Conservation (phyloP, 2,797 vertebrate genomes). For the Champsocephalus gunnari region DNA sequence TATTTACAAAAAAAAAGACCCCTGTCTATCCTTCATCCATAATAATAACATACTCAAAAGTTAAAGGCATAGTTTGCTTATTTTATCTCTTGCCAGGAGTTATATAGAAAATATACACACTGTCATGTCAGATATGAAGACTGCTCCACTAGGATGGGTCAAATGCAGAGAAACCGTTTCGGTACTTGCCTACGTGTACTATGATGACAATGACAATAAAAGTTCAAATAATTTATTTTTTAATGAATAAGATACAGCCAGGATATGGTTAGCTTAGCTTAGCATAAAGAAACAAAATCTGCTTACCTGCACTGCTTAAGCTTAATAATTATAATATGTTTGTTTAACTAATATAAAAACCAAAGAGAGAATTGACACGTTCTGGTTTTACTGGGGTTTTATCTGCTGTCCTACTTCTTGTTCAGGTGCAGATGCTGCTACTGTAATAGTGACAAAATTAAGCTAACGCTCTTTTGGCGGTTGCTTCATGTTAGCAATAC, state of each 20-base stretch:
- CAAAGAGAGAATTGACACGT: background rate
- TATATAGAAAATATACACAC: no score
- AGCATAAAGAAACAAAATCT: background rate
- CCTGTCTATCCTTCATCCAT: background rate
- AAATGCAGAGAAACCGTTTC: no score
- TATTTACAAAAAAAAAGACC: background rate
- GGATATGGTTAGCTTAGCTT: no score
- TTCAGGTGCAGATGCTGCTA: background rate
- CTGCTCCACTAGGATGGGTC: no score
- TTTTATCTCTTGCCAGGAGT: background rate
- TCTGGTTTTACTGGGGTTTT: background rate
- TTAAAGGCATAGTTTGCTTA: background rate
- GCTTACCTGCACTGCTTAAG: background rate
- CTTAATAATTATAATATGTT: background rate
- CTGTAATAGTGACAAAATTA: constrained; percentile 4
- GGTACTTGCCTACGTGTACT: no score
- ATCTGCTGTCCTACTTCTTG: background rate
- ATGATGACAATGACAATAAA: no score
- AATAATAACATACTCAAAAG: background rate
- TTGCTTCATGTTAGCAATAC: background rate
- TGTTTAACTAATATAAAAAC: background rate
- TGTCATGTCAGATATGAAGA: no score
- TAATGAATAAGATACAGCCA: no score
- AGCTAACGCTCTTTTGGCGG: background rate
- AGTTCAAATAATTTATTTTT: no score